phyloP scores from a whole-genome alignment of 2,797 vertebrate species.

The Acanthurus lineatus region DNA sequence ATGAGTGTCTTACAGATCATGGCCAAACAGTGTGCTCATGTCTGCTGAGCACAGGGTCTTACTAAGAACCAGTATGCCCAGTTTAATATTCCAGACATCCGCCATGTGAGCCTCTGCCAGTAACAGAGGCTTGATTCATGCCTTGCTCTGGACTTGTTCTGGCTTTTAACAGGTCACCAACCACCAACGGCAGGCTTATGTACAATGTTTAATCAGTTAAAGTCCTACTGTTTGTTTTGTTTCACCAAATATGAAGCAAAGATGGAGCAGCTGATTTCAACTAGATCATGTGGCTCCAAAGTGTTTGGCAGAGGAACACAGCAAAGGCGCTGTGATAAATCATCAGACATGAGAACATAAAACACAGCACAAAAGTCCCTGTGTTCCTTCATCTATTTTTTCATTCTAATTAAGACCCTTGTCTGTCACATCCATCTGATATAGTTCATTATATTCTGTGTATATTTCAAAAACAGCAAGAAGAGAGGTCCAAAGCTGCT shows the following conservation, averaged over 20 bases:
- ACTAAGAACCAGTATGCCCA: slow-evolving; percentile 45
- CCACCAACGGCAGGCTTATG: slow-evolving; percentile 30
- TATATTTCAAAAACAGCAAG: slow-evolving; percentile 11
- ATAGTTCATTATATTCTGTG: not conserved
- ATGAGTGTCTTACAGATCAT: slow-evolving; percentile 49
- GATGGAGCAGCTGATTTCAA: slow-evolving; percentile 13
- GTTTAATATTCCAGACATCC: slow-evolving; percentile 59
- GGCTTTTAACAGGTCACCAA: slow-evolving; percentile 28
- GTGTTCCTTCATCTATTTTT: slow-evolving; percentile 13
- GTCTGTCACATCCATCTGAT: slow-evolving; percentile 5
- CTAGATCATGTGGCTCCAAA: slow-evolving; percentile 29
- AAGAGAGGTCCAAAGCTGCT: not conserved
- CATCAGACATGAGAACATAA: slow-evolving; percentile 15
- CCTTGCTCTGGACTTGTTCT: slow-evolving; percentile 29
- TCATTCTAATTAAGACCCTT: not conserved
- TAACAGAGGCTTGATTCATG: slow-evolving; percentile 36
- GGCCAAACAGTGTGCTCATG: slow-evolving; percentile 58
- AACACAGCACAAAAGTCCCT: slow-evolving; percentile 1
- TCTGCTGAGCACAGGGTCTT: slow-evolving; percentile 58
- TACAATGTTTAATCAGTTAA: slow-evolving; percentile 1
- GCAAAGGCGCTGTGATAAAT: slow-evolving; percentile 27
- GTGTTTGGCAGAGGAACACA: slow-evolving; percentile 37
- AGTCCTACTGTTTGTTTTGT: slow-evolving; percentile 30
- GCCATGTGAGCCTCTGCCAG: slow-evolving; percentile 36
- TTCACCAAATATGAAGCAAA: slow-evolving; percentile 22